A percentile compares a stretch with the other conserved stretches of the same genome.
These are phyloP conservation scores for Hedya salicella DNA, from an alignment of 2,888 invertebrate species.

Conservation along the genomic window DNA sequence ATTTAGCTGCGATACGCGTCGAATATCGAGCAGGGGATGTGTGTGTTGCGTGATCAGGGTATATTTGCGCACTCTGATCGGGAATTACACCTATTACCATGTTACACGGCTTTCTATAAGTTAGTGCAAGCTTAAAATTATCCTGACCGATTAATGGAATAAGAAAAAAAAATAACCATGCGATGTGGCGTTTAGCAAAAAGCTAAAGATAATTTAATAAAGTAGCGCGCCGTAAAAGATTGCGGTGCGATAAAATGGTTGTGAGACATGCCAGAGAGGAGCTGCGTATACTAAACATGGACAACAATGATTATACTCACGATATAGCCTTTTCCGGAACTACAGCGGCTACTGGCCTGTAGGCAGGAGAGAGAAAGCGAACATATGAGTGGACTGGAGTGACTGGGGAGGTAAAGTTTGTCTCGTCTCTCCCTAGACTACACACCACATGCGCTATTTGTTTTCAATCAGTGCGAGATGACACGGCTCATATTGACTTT, in stretches of 20 bases:
- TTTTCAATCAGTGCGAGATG: constrained; percentile 49
- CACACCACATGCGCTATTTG: constrained; percentile 50
- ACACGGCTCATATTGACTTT: constrained; percentile 46
- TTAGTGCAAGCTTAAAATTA: constrained; percentile 38
- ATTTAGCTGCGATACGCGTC: constrained; percentile 82
- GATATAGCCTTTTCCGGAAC: constrained; percentile 97
- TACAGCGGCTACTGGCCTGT: constrained; percentile 96
- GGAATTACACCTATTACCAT: constrained; percentile 73
- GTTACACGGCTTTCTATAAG: constrained; percentile 43
- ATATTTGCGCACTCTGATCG: constrained; percentile 79
- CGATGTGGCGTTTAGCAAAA: constrained; percentile 29
- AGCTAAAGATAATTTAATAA: constrained; percentile 35
- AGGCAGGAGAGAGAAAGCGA: constrained; percentile 85
- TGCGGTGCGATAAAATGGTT: constrained; percentile 49
- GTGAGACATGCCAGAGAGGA: constrained; percentile 61
- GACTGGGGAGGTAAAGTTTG: constrained; percentile 69
- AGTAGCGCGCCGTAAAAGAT: constrained; percentile 37
- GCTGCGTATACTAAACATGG: constrained; percentile 64
- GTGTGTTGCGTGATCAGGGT: constrained; percentile 80
- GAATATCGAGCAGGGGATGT: constrained; percentile 79
- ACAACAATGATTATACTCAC: constrained; percentile 89
- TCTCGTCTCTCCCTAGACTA: constrained; percentile 70
- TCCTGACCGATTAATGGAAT: constrained; percentile 3
- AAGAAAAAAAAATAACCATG: constrained; percentile 34
- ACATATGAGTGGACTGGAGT: constrained; percentile 82